Evolutionary conservation across 2,888 invertebrate genomes (phyloP), one percentile per base, ranked within the genome.

Genomic region (Patella pellucida): DNA sequence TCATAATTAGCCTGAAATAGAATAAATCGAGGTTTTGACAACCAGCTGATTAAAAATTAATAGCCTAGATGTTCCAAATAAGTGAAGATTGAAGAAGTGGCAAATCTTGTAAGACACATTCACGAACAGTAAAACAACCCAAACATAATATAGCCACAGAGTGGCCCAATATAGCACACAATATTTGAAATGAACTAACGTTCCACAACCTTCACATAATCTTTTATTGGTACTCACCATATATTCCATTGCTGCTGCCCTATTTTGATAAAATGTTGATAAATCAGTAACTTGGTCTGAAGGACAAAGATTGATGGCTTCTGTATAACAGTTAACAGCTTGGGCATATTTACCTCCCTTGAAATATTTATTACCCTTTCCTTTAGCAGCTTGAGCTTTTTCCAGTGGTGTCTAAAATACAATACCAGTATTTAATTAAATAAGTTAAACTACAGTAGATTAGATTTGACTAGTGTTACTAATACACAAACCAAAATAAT

Each of bases 161-260:
- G 31, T 4, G 31, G 31, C 31, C 5, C 31, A 41, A 41, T 7
- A 41, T 4, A 9, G 41, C 41, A 9, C 9, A 41, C 41, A 41
- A 41, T 41, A 41, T 9, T 41, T 41, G 7, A 41, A 41, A 41
- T 41, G 41, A 41, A 41, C 9, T 41, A 3, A 0, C 9, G 41
- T 41, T 41, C 9, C 41, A 41, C 9, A 41, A 41, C 41, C 41
- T 41, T 41, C 1, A 9, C 41, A 41, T 41, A 41, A 41, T 41
- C 41, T 41, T 52, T 50, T 56, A 2, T 50, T 51, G 1, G 4
- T 52, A 80, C 88, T 89, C 90, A 94, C 94, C 88, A 97, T 92
- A 91, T 97, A 96, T 91, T 98, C 98, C 91, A 96, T 96, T 68
- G 97, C 96, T 19, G 98, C 98, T 15, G 98, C 98, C 85, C 97